These are phyloP conservation scores for Jaculus jaculus DNA, from an alignment of 2,113 vertebrate genomes.

Conservation along the genomic window DNA sequence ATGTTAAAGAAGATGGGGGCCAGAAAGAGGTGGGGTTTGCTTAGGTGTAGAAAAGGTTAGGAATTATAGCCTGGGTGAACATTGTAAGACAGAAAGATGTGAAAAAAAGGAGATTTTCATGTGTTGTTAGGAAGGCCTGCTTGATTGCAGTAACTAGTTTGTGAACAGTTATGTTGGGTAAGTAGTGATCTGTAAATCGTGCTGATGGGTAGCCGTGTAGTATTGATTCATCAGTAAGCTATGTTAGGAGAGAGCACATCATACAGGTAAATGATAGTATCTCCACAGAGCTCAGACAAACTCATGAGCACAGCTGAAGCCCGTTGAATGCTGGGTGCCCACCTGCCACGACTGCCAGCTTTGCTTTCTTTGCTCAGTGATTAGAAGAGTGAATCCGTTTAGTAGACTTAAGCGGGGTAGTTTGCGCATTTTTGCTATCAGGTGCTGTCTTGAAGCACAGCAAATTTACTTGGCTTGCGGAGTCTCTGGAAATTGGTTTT, in stretches of 20 bases:
- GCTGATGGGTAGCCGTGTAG: not conserved
- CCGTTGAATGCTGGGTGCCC: not conserved
- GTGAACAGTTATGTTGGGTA: conserved; percentile 16
- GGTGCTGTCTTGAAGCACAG: not conserved
- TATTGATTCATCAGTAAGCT: not conserved
- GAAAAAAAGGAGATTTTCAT: not conserved
- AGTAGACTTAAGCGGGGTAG: not conserved
- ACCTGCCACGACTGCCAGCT: not conserved
- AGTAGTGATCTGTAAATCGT: conserved; percentile 43
- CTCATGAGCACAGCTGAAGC: conserved; percentile 38
- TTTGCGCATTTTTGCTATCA: not conserved
- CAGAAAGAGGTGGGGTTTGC: conserved; percentile 34
- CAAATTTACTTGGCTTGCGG: not conserved
- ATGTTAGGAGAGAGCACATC: conserved; percentile 11
- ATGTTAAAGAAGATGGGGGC: not conserved
- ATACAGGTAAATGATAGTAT: conserved; percentile 14
- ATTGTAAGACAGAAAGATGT: not conserved
- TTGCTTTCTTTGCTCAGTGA: not conserved
- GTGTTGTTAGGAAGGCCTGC: not conserved
- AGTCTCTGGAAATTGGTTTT: not conserved
- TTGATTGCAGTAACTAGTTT: conserved; percentile 5
- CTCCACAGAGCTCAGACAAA: not conserved
- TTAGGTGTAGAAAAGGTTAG: not conserved
- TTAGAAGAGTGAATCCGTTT: not conserved
- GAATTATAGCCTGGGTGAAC: not conserved